Evolutionary conservation across 2,888 invertebrate species (phyloP), one percentile per base, ranked within the genome.

Genomic region (Yponomeuta evonymella): DNA sequence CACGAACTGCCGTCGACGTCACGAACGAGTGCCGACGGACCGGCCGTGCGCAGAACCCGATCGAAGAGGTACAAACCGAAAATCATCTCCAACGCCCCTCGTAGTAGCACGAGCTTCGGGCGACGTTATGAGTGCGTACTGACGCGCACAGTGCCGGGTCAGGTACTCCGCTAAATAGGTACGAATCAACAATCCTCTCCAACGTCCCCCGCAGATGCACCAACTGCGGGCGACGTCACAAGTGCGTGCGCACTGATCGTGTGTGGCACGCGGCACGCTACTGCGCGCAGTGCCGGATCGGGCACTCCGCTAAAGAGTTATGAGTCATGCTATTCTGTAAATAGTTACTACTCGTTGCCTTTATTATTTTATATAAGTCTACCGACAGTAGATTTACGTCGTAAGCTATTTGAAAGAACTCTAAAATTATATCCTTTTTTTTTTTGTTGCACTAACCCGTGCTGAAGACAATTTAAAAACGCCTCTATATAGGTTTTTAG

Each of bases 211-310:
- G 6, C 43, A 43, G 9, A 43, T 1, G 33, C 33, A 33, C 33
- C 33, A 33, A 33, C 33, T 98, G 98, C 90, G 96, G 97, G 5
- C 94, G 96, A 33, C 95, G 98, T 65, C 98, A 99, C 91, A 96
- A 96, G 84, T 95, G 98, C 75, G 95, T 96, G 78, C 94, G 95
- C 81, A 96, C 97, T 33, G 96, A 96, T 76, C 94, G 98, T 81
- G 97, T 97, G 74, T 96, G 96, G 88, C 98, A 97, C 88, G 98
- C 98, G 73, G 98, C 98, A 70, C 93, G 98, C 30, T 97, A 96
- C 90, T 98, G 98, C 92, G 94, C 95, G 75, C 95, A 96, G 80
- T 97, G 98, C 91, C 97, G 97, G 89, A 97, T 97, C 79, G 94
- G 96, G 75, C 98, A 98, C 90, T 95, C 96, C 73, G 97, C 97